Evolutionary conservation across 2,797 vertebrate species (phyloP).

Genomic region (Melanotaenia maccullochi): DNA sequence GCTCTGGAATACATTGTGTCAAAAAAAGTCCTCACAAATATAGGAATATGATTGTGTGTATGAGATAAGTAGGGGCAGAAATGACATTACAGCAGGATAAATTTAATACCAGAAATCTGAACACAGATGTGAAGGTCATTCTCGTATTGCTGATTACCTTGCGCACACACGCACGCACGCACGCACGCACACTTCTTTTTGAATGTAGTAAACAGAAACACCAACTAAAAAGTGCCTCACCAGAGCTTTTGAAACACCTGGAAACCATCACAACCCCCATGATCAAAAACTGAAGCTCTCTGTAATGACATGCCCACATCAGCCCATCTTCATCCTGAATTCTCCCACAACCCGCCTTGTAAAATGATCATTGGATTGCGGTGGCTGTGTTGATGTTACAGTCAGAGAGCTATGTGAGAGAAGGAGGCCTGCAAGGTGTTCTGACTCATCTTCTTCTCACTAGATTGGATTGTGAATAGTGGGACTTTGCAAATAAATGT

Average conservation of each 20-base stretch:
- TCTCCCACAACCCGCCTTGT: constrained; percentile 9
- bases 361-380: constrained; percentile 3
- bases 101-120: constrained; percentile 51
- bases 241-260: constrained; percentile 49
- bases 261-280: constrained; percentile 36
- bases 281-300: constrained; percentile 46
- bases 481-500: constrained; percentile 36
- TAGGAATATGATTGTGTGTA: constrained; percentile 6
- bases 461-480: constrained; percentile 53
- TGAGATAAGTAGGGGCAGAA: constrained; percentile 32
- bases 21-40: constrained; percentile 9
- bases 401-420: constrained; percentile 39
- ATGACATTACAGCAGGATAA: constrained; percentile 44
- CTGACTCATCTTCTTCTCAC: constrained; percentile 41
- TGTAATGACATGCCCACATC: constrained; percentile 31
- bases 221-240: constrained; percentile 27
- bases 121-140: constrained; percentile 42
- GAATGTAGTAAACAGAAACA: constrained; percentile 35
- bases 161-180: neutral
- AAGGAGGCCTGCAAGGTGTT: constrained; percentile 49
- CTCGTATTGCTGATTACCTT: constrained; percentile 34
- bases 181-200: constrained; percentile 5
- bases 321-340: constrained; percentile 12
- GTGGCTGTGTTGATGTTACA: constrained; percentile 14
- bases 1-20: constrained; percentile 1